Evolutionary conservation across 2,888 invertebrate genomes (phyloP), one percentile per base, ranked within the genome.

Genomic region (Ommatoiulus sabulosus): DNA sequence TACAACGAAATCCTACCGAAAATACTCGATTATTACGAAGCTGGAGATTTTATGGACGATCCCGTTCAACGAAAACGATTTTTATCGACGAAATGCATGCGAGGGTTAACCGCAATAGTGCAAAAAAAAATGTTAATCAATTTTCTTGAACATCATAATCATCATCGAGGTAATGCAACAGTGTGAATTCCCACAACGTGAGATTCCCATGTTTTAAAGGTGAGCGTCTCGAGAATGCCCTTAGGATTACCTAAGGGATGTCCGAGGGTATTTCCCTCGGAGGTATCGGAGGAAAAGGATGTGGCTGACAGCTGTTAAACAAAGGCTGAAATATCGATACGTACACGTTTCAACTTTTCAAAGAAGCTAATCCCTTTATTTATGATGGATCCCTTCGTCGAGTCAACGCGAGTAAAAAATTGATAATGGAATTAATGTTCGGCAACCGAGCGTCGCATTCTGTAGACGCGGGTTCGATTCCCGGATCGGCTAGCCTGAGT

Each of bases 81-180:
- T 35, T 72, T 72, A 72, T 72, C 24, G 72, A 72, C 72, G 24
- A 72, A 72, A 72, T 72, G 72, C 24, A 72, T 24, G 72, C 10
- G 12, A 8, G 72, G 20, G 72, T 72, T 72, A 72, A 72, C 72
- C 72, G 8, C 24, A 72, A 72, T 24, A 63, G n/a, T n/a, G 6
- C 8, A 72, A 72, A 72, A 72, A 72, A 72, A 35, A 10, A 4
- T 12, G 52, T 1, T 52, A 52, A 52, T 63, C 20, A 63, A 63
- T 63, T 24, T 24, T 72, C 24, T 24, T 24, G 8, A 48, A 24
- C 24, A 72, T 24, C 72, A 72, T 72, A 72, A 72, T 72, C 24
- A 24, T 8, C 24, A 24, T 24, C 10, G 17, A 72, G 24, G 72
- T 24, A 72, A 24, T 3, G 6, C 72, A 24, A 8, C 72, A 24